Base-by-base conservation (phyloP, 1,140 invertebrate species). In the Cheumatopsyche charites region DNA sequence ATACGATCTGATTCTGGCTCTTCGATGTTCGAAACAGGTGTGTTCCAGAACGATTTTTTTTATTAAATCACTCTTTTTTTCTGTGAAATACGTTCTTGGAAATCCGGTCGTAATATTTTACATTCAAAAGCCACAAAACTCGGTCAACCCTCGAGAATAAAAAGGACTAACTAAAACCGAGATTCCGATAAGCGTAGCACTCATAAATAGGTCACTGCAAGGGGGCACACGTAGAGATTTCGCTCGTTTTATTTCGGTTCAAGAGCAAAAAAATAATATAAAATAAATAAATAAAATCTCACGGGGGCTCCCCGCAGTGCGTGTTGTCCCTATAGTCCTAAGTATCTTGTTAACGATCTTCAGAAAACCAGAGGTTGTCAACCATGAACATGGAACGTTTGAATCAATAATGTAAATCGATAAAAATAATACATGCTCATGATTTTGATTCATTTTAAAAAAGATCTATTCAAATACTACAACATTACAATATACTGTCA, bases 261-360 rank as follows among this genome's bases (percentile, higher is more conserved):
- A 17, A 58, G n/a, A 26, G 21, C 7, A 23, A 58, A 25, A 55
- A 55, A 55, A 6, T 52, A 25, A 36, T n/a, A 45, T 11, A 72
- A 43, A 66, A 55, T 23, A 66, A 62, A 63, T 49, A 71, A 65
- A 71, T 65, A 67, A 70, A 52, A 55, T 68, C 61, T 55, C 45
- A 43, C 63, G 49, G 25, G 29, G 73, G 55, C 70, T 72, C 70
- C 73, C 73, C 67, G 73, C 63, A 25, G 73, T 62, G 73, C 71
- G 71, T 72, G 73, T 75, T 75, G 73, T 75, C 73, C 70, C 55
- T 68, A 55, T 36, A 72, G 66, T 61, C 63, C 73, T 75, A 75
- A 75, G 73, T 75, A 75, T 75, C 73, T 75, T 75, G 73, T 75
- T 75, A 72, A 75, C 73, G 73, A 75, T 75, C 73, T 75, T 26